Percentiles rank a stretch among this genome's conserved stretches.
These are phyloP conservation scores for human (Homo sapiens) DNA, from an alignment of 2,113 vertebrate genomes.

Conservation along the genomic window GRCh38 chr2:151356001-151356500, in stretches of 20 bases:
- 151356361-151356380: background rate
- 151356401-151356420: background rate
- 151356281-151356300: background rate
- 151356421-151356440: background rate
- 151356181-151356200: background rate
- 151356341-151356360: background rate
- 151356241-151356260: background rate
- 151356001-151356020: background rate
- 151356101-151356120: slow-evolving; percentile 50
- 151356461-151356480: background rate
- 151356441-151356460: background rate
- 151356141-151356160: background rate
- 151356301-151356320: background rate
- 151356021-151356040: background rate
- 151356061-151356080: background rate
- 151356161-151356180: background rate
- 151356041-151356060: background rate
- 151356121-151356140: slow-evolving; percentile 33
- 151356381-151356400: background rate
- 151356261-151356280: background rate
- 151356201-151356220: background rate
- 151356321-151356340: background rate
- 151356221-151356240: background rate
- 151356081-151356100: slow-evolving; percentile 50
- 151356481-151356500: background rate